Conservation (phyloP, 2,888 invertebrate genomes). For the Congeria kusceri region DNA sequence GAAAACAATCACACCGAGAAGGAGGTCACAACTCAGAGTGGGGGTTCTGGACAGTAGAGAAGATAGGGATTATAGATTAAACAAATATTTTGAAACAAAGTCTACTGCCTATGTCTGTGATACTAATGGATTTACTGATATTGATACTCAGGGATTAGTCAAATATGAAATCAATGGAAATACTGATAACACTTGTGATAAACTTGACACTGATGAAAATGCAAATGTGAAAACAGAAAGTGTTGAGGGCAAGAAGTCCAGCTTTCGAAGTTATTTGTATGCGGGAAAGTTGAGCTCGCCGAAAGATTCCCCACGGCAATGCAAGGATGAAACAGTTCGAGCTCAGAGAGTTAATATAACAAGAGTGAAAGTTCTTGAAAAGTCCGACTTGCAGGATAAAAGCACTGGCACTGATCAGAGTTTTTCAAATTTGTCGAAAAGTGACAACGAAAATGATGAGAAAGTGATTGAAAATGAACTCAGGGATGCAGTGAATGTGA, state of each 20-base stretch:
- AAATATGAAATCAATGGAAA: slow-evolving; percentile 13
- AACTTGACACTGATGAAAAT: slow-evolving; percentile 35
- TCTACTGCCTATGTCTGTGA: not conserved
- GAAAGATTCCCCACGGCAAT: slow-evolving; percentile 11
- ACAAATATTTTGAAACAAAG: slow-evolving; percentile 5
- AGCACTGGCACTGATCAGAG: slow-evolving; percentile 35
- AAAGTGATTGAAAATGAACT: slow-evolving; percentile 1
- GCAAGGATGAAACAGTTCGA: slow-evolving; percentile 15
- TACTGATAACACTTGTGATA: not conserved
- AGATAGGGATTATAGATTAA: slow-evolving; percentile 1
- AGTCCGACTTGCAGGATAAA: slow-evolving; percentile 33
- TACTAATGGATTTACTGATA: slow-evolving; percentile 10
- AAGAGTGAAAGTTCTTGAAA: slow-evolving; percentile 32
- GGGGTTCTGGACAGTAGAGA: not conserved
- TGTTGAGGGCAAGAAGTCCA: not conserved
- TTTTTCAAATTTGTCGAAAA: not conserved
- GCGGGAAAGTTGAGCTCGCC: slow-evolving; percentile 47
- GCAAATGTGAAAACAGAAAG: slow-evolving; percentile 24
- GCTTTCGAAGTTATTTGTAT: slow-evolving; percentile 47
- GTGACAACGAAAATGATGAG: slow-evolving; percentile 8
- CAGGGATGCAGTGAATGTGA: slow-evolving; percentile 3
- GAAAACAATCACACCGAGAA: not conserved
- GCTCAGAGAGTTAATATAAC: slow-evolving; percentile 27
- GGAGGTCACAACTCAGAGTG: not conserved
- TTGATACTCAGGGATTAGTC: slow-evolving; percentile 15